phyloP scores from a whole-genome alignment of 2,888 invertebrate genomes.

The Oscheius sp. region DNA sequence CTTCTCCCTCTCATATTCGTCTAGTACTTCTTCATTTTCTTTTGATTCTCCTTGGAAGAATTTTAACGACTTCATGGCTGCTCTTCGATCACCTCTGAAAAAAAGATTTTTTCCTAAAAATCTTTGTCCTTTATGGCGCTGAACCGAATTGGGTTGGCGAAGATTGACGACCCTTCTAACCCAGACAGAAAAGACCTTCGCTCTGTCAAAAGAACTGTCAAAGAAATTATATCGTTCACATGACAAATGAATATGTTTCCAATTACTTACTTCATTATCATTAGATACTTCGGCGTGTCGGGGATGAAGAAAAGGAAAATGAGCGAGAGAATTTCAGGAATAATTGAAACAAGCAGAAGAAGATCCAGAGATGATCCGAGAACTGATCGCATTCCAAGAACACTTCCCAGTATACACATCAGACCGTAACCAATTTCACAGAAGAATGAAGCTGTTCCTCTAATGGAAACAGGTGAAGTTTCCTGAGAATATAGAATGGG shows the following conservation, averaged over 20 bases:
- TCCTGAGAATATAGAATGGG: slow-evolving; percentile 35
- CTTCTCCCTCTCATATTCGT: slow-evolving; percentile 52
- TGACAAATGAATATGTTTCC: neutral
- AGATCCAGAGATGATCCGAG: slow-evolving; percentile 55
- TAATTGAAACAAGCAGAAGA: slow-evolving; percentile 56
- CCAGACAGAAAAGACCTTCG: slow-evolving; percentile 9
- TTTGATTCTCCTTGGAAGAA: slow-evolving; percentile 58
- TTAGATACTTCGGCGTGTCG: slow-evolving; percentile 62
- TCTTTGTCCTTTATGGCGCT: neutral
- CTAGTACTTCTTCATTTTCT: slow-evolving; percentile 43
- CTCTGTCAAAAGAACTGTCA: slow-evolving; percentile 1
- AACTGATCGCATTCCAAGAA: slow-evolving; percentile 60
- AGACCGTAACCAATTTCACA: slow-evolving; percentile 65
- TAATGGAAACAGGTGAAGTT: slow-evolving; percentile 54
- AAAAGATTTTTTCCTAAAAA: neutral
- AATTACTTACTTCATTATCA: slow-evolving; percentile 52
- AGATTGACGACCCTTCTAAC: slow-evolving; percentile 10
- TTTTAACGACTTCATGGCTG: slow-evolving; percentile 53
- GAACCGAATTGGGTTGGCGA: slow-evolving; percentile 5
- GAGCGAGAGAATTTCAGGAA: slow-evolving; percentile 52
- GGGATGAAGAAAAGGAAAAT: slow-evolving; percentile 58
- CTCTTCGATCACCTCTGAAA: slow-evolving; percentile 49
- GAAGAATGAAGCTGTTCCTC: slow-evolving; percentile 60
- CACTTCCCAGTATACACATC: slow-evolving; percentile 63
- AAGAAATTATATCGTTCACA: neutral